Evolutionary conservation across 2,113 vertebrate species (phyloP), one percentile per base, ranked within the genome.

Genomic region (Rhynchomys soricoides): DNA sequence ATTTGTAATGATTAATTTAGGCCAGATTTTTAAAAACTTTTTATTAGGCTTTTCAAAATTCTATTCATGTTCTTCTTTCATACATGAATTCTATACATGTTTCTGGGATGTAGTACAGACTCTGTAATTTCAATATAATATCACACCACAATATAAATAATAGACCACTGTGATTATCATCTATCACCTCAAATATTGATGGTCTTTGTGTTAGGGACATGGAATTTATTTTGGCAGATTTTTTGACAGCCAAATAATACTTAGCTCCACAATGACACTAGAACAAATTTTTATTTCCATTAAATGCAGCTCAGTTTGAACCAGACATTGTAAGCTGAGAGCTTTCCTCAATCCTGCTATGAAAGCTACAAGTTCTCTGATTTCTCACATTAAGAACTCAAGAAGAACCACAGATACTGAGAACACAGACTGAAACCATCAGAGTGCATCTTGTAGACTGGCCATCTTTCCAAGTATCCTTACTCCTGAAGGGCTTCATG

Each of bases 381-480:
- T 22, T 24, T 75, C 8, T 31, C 43, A 13, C 4, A 37, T 3
- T 31, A 52, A 29, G 40, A 52, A 92, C 52, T 31, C 79, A 48
- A 82, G 52, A 5, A 11, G 8, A 29, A 24, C 52, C 29, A 40
- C 31, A 71, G 17, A n/a, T 17, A 15, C 31, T 29, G 5, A 22
- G 15, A 78, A 93, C 86, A 22, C 29, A 89, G 34, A 50, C 52
- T 15, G 16, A 66, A 90, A 37, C 37, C 19, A 13, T 34, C 24
- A 10, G 2, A 0, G n/a, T 37, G 0, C 0, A 2, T 86, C 73
- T 87, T 13, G 1, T 24, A 24, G 0, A n/a, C 19, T n/a, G 34
- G 16, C 55, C 8, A 59, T 12, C 9, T 50, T 24, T 66, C 48
- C 55, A 75, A 48, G 7, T 3, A n/a, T 50, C 24, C 11, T 43